Base-by-base conservation (phyloP, 2,888 invertebrate genomes). In the Netelia inedita region DNA sequence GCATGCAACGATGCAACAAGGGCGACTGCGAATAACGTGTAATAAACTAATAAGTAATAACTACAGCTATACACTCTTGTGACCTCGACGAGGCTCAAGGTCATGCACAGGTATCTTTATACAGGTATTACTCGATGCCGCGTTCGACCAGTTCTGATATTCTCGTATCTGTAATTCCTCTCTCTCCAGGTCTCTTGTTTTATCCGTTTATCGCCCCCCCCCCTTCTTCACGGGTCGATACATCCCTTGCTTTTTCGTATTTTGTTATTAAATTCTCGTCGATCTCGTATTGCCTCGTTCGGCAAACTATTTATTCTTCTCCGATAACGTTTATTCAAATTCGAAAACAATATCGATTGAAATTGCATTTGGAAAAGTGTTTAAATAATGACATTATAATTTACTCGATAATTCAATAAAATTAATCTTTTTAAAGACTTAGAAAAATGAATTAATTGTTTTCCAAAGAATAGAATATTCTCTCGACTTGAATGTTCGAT, bases 1-100 rank as follows among this genome's bases (percentile, higher is more conserved):
- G 35, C 35, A 35, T 35, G 35, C 35, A 35, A 35, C 35, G 35
- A 35, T 35, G 53, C 53, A 16, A 23, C 61, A 55, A 35, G 50
- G 10, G 43, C 28, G 65, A 53, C 21, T 59, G 16, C 50, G 16
- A 59, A 75, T 63, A 35, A 63, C 75, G 63, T 82, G 65, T 69
- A 75, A 71, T 82, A 71, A 75, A 82, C 81, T 57, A 75, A 75
- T 75, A 65, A 75, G 75, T 82, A 82, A 75, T 75, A 75, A 75
- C 57, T 75, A n/a, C 69, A 69, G 81, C 61, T 41, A 81, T 46
- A 46, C 46, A 68, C 16, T 14, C 72, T 53, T 23, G 72, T 82
- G 72, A 82, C 82, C 78, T 73, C 73, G 59, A 41, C 78, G 66
- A 46, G 73, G 53, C 53, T 82, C 78, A 82, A 78, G 82, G 68